phyloP scores from a whole-genome alignment of 1,140 invertebrate species.

The Drosophila punjabiensis region DNA sequence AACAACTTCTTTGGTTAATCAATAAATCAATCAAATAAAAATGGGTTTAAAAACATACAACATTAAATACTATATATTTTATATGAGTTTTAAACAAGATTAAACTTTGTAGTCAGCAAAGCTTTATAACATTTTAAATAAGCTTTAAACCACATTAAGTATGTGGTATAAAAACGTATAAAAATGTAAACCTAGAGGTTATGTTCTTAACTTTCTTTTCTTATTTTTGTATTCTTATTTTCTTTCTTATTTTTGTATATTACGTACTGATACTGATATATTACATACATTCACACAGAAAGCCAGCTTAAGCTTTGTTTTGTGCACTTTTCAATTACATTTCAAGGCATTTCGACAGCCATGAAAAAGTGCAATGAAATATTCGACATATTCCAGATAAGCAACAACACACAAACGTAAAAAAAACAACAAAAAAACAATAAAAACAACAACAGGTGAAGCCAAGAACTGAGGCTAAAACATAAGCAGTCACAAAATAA shows the following conservation, averaged over 20 bases:
- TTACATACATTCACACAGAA: neutral
- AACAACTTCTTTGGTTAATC: too few species aligned
- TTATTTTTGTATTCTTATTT: too few species aligned
- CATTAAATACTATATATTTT: too few species aligned
- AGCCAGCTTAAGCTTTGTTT: slow-evolving; percentile 25
- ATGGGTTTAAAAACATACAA: too few species aligned
- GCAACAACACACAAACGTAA: slow-evolving; percentile 17
- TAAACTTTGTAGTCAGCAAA: neutral
- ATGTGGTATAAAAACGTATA: too few species aligned
- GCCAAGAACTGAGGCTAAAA: slow-evolving; percentile 40
- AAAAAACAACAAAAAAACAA: neutral
- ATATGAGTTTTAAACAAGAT: neutral
- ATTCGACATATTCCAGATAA: slow-evolving; percentile 56
- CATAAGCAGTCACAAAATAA: slow-evolving; percentile 32
- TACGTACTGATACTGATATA: neutral
- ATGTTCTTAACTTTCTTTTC: neutral
- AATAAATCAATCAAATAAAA: too few species aligned
- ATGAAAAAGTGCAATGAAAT: slow-evolving; percentile 51
- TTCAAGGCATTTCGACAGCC: slow-evolving; percentile 50
- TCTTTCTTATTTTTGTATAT: too few species aligned
- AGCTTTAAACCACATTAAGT: too few species aligned
- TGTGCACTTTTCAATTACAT: slow-evolving; percentile 45
- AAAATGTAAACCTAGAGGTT: neutral
- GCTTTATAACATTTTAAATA: neutral
- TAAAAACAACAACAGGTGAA: slow-evolving; percentile 13